Evolutionary conservation across 2,113 vertebrate species (phyloP), one percentile per base, ranked within the genome.

Genomic region (Monarcha castaneiventris): DNA sequence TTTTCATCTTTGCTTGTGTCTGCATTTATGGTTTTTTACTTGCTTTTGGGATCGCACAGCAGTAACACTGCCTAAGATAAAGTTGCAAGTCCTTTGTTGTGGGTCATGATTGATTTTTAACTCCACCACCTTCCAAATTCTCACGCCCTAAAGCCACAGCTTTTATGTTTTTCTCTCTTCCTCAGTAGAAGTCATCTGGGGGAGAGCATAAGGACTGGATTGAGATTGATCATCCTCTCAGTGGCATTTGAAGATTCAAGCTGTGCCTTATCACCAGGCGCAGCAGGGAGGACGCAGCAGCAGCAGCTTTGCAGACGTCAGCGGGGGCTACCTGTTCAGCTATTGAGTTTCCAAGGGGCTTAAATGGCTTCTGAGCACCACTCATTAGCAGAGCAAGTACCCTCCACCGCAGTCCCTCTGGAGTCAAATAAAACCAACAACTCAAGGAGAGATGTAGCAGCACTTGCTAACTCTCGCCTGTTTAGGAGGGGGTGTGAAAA

Each of bases 221-320:
- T 44, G 91, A 94, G 81, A 96, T 58, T 69, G 96, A 96, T 96
- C 87, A 82, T 61, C 49, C 73, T 82, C 77, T 66, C 39, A 0
- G 89, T 73, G 78, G 77, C 87, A 95, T 96, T 83, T 93, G 87
- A 87, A 66, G 81, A 93, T 46, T 83, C 93, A 54, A 91, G 25
- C 91, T 91, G 93, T 69, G 91, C 78, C 78, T 96, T 94, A 95
- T 93, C 87, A 2, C 29, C 66, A 8, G 66, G 66, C 30, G 0
- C 94, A 92, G 95, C 52, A 52, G 83, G 90, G 44, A 94, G 44
- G 84, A 68, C 2, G 52, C 41, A 29, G 89, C 5, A 0, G 58
- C 13, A 0, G 87, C 54, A 51, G 81, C 84, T 88, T 0, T 76
- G 63, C 58, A 39, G 54, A 37, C 67, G 13, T n/a, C 82, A 73